Evolutionary conservation across 2,888 invertebrate species (phyloP), one percentile per base, ranked within the genome.

Genomic region (Oxycera nigricornis): DNA sequence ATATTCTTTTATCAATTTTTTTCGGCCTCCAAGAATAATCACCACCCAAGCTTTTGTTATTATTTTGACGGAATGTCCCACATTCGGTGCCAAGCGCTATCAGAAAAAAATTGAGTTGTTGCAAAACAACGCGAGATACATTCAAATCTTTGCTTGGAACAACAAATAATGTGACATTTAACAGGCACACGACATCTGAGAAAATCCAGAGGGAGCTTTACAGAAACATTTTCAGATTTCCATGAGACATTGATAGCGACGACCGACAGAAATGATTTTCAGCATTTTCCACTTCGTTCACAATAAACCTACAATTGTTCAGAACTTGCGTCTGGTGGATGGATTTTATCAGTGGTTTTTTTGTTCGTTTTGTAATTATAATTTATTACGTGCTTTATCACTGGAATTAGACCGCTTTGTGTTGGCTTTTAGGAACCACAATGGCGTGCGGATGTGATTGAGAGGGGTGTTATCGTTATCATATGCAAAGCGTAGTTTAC

Each of bases 331-430:
- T n/a, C 46, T 46, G 46, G 17, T 46, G 46, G 46, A 24, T 55
- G 24, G 20, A 3, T 17, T 55, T 55, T 22, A 55, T 55, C 52
- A 31, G 61, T 30, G 14, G 17, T 61, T 61, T 61, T 30, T 31
- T 61, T 61, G 31, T 30, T 30, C 17, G 28, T 31, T 61, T 31
- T 31, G 31, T 17, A 61, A 61, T 61, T 61, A 61, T 61, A 61
- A 61, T 61, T 61, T 61, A 61, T 61, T 52, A 52, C 24, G 61
- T 26, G 30, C 20, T 61, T 61, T 61, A 61, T 61, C 61, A 31
- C 17, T n/a, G 4, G 26, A 61, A 61, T 31, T n/a, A 17, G 61
- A 31, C n/a, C 61, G 61, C 30, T 30, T 61, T 46, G 46, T 46
- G 11, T 7, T 14, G 14, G 46, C 17, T 17, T 22, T 20, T 20